Percentiles rank a stretch among this genome's conserved stretches.
phyloP scores from a whole-genome alignment of 2,797 vertebrate genomes.

The Anguilla anguilla region DNA sequence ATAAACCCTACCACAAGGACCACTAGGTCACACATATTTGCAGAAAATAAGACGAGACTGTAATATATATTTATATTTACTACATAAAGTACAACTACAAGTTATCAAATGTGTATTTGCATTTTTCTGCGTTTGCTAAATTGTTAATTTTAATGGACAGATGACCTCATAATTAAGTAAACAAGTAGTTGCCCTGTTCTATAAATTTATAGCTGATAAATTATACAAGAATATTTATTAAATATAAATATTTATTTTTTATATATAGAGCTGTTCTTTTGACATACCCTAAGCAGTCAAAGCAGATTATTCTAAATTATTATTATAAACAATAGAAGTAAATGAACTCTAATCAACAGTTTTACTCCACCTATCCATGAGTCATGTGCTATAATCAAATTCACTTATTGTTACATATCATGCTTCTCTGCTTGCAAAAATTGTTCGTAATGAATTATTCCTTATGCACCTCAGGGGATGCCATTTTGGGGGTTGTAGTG shows the following conservation, averaged over 20 bases:
- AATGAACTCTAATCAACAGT: constrained; percentile 41
- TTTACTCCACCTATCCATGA: constrained; percentile 23
- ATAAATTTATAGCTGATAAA: not conserved
- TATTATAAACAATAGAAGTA: constrained; percentile 39
- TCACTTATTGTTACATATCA: constrained; percentile 34
- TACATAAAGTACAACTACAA: not conserved
- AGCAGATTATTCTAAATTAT: constrained; percentile 33
- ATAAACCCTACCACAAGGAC: not conserved
- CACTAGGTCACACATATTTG: not conserved
- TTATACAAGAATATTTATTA: not conserved
- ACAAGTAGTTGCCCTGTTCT: not conserved
- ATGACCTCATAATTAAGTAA: not conserved
- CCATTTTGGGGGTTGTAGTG: constrained; percentile 12
- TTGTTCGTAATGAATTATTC: constrained; percentile 3
- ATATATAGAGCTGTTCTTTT: not conserved
- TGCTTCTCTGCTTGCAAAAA: not conserved
- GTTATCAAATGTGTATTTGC: not conserved
- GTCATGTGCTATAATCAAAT: constrained; percentile 43
- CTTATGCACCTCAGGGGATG: constrained; percentile 38
- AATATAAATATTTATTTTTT: too few species aligned
- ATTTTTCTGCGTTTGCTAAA: not conserved
- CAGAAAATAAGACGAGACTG: not conserved
- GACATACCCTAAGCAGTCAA: constrained; percentile 34
- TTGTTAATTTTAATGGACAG: not conserved
- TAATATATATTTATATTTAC: not conserved